These are phyloP conservation scores for Archips xylosteana DNA, from an alignment of 2,888 invertebrate species.

Conservation along the genomic window DNA sequence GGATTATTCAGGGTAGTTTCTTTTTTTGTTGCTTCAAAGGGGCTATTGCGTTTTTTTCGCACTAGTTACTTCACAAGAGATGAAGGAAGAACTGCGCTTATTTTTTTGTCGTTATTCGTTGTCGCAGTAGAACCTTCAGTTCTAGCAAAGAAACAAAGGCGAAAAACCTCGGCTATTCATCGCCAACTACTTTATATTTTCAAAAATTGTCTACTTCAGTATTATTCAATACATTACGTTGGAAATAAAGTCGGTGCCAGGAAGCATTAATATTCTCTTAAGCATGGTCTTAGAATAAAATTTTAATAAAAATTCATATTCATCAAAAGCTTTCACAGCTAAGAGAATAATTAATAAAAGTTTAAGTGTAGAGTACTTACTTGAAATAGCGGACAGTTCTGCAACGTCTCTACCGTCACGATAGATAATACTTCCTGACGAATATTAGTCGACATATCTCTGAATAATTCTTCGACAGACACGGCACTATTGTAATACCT, in stretches of 20 bases:
- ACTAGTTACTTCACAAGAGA: no score
- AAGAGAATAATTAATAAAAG: neutral
- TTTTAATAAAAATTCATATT: constrained; percentile 1
- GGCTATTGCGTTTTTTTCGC: no score
- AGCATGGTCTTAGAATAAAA: no score
- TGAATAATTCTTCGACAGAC: constrained; percentile 70
- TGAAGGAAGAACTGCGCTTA: no score
- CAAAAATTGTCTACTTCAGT: neutral
- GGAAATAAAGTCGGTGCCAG: neutral
- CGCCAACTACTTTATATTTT: no score
- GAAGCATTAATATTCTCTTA: constrained; percentile 1
- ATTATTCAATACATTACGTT: neutral
- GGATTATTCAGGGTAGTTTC: no score
- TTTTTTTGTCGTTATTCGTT: no score
- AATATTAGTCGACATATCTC: constrained; percentile 73
- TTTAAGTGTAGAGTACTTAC: constrained; percentile 48
- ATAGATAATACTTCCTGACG: constrained; percentile 74
- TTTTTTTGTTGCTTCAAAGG: no score
- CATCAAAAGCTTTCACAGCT: neutral
- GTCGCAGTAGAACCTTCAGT: no score
- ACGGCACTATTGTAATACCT: constrained; percentile 80
- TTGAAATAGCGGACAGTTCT: constrained; percentile 73
- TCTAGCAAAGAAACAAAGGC: no score
- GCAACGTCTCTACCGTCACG: constrained; percentile 74
- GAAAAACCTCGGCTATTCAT: no score